phyloP scores from a whole-genome alignment of 23 tunicate genomes.

The Phallusia fumigata region DNA sequence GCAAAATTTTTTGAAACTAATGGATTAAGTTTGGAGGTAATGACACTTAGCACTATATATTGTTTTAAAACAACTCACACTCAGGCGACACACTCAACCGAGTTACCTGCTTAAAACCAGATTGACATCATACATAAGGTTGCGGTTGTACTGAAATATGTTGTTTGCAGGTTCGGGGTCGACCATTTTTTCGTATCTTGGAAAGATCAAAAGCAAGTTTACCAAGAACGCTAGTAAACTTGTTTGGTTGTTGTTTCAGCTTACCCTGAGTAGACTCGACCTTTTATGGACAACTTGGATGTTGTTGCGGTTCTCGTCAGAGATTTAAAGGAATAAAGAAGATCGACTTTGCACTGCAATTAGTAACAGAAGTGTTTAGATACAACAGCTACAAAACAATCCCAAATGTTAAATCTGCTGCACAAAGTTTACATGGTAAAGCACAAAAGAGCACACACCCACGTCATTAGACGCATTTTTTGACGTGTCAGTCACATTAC shows the following conservation, averaged over 20 bases:
- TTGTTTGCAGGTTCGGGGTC: neutral
- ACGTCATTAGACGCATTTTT: too few relatives aligned
- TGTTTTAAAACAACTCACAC: too few relatives aligned
- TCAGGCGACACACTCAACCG: neutral
- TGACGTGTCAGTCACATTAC: too few relatives aligned
- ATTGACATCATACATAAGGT: neutral
- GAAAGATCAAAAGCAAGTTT: neutral
- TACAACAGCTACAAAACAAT: too few relatives aligned
- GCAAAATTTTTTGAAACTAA: neutral
- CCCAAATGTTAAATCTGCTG: too few relatives aligned
- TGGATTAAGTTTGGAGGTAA: neutral
- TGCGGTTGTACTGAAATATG: neutral
- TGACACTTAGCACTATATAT: neutral
- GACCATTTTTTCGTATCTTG: neutral
- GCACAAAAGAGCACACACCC: too few relatives aligned
- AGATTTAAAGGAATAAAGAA: neutral
- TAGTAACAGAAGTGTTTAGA: neutral
- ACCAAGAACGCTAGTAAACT: neutral
- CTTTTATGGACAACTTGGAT: neutral
- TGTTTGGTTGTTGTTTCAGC: neutral
- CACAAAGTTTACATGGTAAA: too few relatives aligned
- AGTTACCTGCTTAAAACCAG: neutral
- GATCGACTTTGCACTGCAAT: neutral
- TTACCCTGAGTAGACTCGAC: conserved; percentile 1
- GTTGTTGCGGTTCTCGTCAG: neutral